phyloP scores from a whole-genome alignment of 2,888 invertebrate species.

The Apotomis betuletana region DNA sequence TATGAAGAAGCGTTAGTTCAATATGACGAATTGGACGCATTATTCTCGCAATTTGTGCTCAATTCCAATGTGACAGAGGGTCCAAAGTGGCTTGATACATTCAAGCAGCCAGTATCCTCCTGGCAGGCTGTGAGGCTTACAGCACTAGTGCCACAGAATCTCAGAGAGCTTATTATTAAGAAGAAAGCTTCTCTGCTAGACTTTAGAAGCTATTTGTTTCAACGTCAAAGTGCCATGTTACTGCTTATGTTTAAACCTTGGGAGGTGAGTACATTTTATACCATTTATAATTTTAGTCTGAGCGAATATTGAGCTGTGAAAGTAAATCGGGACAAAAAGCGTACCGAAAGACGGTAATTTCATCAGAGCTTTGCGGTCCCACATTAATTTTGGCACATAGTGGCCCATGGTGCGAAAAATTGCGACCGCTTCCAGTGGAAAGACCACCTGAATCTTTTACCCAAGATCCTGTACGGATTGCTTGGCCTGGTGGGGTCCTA shows the following conservation, averaged over 20 bases:
- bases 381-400: too few species aligned
- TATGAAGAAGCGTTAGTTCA: slow-evolving; percentile 97
- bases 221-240: slow-evolving; percentile 95
- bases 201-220: slow-evolving; percentile 96
- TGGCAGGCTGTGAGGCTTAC: slow-evolving; percentile 92
- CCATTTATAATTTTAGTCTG: not conserved
- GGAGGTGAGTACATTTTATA: slow-evolving; percentile 84
- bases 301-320: not conserved
- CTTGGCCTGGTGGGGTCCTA: too few species aligned
- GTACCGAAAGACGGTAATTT: too few species aligned
- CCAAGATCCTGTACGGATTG: too few species aligned
- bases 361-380: too few species aligned
- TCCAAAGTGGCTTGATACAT: slow-evolving; percentile 92
- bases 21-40: slow-evolving; percentile 98
- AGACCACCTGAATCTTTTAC: too few species aligned
- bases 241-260: slow-evolving; percentile 88
- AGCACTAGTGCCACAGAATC: slow-evolving; percentile 83
- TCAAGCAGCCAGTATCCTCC: slow-evolving; percentile 89
- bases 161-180: slow-evolving; percentile 77
- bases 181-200: slow-evolving; percentile 90
- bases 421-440: too few species aligned
- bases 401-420: too few species aligned
- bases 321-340: too few species aligned
- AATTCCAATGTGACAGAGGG: slow-evolving; percentile 95
- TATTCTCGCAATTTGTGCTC: slow-evolving; percentile 97